A percentile compares a stretch with the other conserved stretches of the same genome.
phyloP scores from a whole-genome alignment of 2,888 invertebrate species.

The Leucozona laternaria region DNA sequence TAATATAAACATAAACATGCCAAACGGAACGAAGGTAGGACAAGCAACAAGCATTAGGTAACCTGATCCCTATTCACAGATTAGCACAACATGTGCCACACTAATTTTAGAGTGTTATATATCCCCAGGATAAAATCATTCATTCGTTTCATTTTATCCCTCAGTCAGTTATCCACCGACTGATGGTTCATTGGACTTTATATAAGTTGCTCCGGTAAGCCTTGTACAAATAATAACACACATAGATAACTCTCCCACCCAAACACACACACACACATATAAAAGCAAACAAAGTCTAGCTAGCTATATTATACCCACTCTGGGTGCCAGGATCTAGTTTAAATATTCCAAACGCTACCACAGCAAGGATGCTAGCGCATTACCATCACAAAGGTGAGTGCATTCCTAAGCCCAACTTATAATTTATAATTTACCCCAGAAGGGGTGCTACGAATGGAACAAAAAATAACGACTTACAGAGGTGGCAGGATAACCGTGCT shows the following conservation, averaged over 20 bases:
- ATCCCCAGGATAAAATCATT: slow-evolving; percentile 43
- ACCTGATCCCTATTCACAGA: slow-evolving; percentile 49
- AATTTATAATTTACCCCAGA: slow-evolving; percentile 54
- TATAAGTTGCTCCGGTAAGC: slow-evolving; percentile 30
- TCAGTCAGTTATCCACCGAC: slow-evolving; percentile 22
- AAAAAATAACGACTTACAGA: slow-evolving; percentile 6
- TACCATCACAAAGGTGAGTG: slow-evolving; percentile 68
- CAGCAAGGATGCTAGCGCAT: slow-evolving; percentile 53
- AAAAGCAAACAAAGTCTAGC: slow-evolving; percentile 14
- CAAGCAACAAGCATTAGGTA: slow-evolving; percentile 19
- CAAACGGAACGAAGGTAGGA: background rate
- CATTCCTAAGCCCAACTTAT: slow-evolving; percentile 59
- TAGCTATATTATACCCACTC: background rate
- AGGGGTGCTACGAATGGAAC: background rate
- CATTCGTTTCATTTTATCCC: slow-evolving; percentile 56
- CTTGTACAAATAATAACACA: slow-evolving; percentile 37
- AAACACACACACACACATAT: background rate
- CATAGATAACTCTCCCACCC: slow-evolving; percentile 6
- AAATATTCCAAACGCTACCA: slow-evolving; percentile 41
- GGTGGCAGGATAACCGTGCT: background rate
- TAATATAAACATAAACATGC: slow-evolving; percentile 29
- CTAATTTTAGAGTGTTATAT: slow-evolving; percentile 29
- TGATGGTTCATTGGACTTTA: slow-evolving; percentile 72
- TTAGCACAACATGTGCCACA: slow-evolving; percentile 54
- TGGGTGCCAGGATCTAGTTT: slow-evolving; percentile 47